phyloP scores from a whole-genome alignment of 2,113 vertebrate species.

The Hippoglossus stenolepis region DNA sequence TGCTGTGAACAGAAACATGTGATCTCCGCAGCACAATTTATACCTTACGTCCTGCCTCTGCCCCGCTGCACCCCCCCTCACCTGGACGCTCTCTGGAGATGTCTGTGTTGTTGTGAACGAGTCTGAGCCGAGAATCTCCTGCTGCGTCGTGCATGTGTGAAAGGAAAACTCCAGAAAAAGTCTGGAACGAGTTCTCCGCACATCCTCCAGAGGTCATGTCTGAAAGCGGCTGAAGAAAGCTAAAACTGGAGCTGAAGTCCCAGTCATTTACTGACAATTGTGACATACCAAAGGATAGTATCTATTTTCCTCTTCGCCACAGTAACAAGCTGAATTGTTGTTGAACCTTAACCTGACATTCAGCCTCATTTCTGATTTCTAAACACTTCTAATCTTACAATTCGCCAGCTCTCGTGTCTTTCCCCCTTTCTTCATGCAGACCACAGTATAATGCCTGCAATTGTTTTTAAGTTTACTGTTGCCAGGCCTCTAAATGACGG shows the following conservation, averaged over 20 bases:
- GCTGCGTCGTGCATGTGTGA: too few species aligned
- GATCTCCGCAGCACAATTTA: too few species aligned
- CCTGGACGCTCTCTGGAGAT: too few species aligned
- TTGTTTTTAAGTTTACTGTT: constrained; percentile 5
- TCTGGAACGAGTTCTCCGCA: too few species aligned
- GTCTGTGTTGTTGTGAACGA: too few species aligned
- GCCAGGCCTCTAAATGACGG: constrained; percentile 26
- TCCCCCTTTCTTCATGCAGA: neutral
- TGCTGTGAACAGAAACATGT: too few species aligned
- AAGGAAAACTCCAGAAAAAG: too few species aligned
- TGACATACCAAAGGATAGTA: neutral
- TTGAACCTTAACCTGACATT: neutral
- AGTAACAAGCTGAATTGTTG: neutral
- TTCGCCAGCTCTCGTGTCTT: neutral
- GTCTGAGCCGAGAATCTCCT: too few species aligned
- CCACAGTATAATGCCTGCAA: neutral
- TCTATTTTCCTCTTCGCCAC: neutral
- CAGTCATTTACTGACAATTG: neutral
- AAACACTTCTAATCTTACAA: neutral
- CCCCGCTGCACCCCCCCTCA: too few species aligned
- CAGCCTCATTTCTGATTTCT: neutral
- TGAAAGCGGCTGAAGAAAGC: neutral
- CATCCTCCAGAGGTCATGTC: too few species aligned
- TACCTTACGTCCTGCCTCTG: too few species aligned
- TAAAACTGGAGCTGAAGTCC: neutral